Evolutionary conservation across 2,113 vertebrate genomes (phyloP).

Genomic region (Lophotis ruficrista): DNA sequence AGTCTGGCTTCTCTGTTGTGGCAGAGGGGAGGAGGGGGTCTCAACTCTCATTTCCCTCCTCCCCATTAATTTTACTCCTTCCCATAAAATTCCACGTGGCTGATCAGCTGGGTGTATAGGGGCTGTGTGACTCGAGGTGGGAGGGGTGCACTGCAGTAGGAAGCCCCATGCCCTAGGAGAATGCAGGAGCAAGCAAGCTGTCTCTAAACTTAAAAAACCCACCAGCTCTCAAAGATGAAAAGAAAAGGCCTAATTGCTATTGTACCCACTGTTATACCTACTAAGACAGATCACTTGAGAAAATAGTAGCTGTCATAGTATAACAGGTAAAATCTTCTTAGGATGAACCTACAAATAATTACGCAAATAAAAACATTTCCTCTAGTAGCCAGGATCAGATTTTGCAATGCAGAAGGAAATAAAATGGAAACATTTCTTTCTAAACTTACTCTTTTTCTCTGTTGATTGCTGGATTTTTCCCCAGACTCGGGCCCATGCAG

Average conservation of each 20-base stretch:
- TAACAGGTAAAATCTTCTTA: neutral
- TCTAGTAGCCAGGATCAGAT: neutral
- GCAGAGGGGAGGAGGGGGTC: neutral
- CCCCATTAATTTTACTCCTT: neutral
- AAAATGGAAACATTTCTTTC: neutral
- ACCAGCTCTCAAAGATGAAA: neutral
- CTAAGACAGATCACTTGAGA: neutral
- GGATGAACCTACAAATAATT: neutral
- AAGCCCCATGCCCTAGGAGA: neutral
- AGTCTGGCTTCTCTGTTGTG: neutral
- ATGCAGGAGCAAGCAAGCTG: neutral
- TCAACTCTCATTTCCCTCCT: neutral
- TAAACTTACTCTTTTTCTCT: neutral
- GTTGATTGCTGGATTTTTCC: neutral
- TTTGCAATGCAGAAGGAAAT: neutral
- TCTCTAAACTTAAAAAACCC: neutral
- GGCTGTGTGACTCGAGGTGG: neutral
- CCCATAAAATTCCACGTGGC: neutral
- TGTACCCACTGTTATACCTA: accelerated
- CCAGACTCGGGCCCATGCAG: neutral
- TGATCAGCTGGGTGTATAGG: accelerated
- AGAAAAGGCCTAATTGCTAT: neutral
- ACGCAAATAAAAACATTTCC: neutral
- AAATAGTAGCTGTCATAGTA: neutral
- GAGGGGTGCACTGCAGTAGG: neutral